Evolutionary conservation across 2,888 invertebrate genomes (phyloP), one percentile per base, ranked within the genome.

Genomic region (Lasius platythorax): DNA sequence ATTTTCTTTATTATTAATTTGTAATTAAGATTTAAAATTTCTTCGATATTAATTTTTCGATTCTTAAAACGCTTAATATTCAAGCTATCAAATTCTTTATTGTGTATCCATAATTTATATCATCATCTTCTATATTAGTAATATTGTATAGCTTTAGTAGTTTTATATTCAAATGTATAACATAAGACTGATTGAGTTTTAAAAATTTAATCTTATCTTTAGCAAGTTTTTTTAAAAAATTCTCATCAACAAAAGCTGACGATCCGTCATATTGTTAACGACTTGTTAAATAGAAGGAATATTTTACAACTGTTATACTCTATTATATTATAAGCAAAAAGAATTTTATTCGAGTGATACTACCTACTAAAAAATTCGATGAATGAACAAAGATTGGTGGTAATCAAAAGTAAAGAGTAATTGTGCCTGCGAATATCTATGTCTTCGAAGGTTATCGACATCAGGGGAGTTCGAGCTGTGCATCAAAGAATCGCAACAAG

Each of bases 401-500:
- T 23, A 23, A 68, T 56, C 6, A 37, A 67, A n/a, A 68, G 6
- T 64, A 46, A n/a, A 76, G n/a, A 28, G n/a, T 50, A 43, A 46
- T 50, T 46, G 3, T 40, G 40, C 8, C 12, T 40, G 1, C 3
- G 9, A 28, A 23, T 68, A 78, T 23, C 50, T 67, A 1, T 78
- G 53, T 53, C 53, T 12, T 76, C 76, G 43, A 43, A 28, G 76
- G 53, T 78, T 78, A 78, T 78, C 68, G 76, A 78, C 76, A 78
- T 78, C 40, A 53, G 12, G 9, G n/a, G 53, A 56, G 37, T 76
- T 67, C 37, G 50, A 68, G 28, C 5, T 30, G 43, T 15, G 72
- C 43, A 74, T 81, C 43, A 74, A 15, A 68, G n/a, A 68, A 23
- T 18, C 18, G 28, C 46, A 53, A 76, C 8, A 9, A 53, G 40